Evolutionary conservation across 2,888 invertebrate species (phyloP), one percentile per base, ranked within the genome.

Genomic region (Limnephilus auricula): DNA sequence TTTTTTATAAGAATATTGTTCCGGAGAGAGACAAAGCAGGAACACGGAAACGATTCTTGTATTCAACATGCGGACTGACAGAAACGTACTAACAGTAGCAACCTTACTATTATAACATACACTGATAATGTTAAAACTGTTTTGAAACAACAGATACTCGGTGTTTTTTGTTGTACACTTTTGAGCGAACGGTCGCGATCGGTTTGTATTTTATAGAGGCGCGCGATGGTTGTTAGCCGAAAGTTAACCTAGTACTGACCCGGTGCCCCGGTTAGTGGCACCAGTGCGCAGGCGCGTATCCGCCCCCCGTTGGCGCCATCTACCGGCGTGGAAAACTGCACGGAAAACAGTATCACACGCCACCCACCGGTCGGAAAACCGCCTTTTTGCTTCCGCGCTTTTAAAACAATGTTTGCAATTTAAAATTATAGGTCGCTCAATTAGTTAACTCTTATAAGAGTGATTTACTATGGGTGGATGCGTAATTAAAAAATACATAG

Each of bases 171-270:
- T 65, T 2, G 0, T 25, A 65, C n/a, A n/a, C n/a, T 65, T 9
- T 65, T 65, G 65, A 65, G 9, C 65, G 65, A 65, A 65, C 25
- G 25, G 65, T 65, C 65, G 65, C 65, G 65, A n/a, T 65, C 65
- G 65, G 65, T 65, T 25, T 65, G 65, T 9, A 25, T 9, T 65
- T n/a, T 1, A 9, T n/a, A 25, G 1, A 34, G 15, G 45, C 50
- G 85, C 86, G 86, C 50, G 50, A 18, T 50, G 86, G 45, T n/a
- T 1, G 31, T 31, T 45, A 18, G 50, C 86, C 86, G 87, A 88
- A 88, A 88, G 87, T 88, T 32, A 78, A 25, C 78, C 79, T 6
- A 88, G 87, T 78, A 88, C 87, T 85, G 87, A 88, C 87, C 87
- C 87, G 87, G 78, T 88, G 87, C 65, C 87, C 87, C 79, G 87